Evolutionary conservation across 2,888 invertebrate genomes (phyloP), one percentile per base, ranked within the genome.

Genomic region (Rhopalosiphum nymphaeae): DNA sequence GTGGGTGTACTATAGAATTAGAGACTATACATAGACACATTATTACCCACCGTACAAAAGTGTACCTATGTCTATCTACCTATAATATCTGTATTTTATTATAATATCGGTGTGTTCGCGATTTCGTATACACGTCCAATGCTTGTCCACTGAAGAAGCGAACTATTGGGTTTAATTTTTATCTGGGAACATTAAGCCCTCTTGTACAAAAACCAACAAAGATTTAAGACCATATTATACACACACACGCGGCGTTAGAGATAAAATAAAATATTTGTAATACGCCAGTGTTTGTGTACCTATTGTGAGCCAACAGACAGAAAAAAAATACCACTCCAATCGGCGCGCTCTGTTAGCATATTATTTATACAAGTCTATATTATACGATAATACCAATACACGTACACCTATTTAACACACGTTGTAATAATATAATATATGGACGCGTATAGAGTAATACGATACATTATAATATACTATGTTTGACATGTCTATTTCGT

Each of bases 221-320:
- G 78, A 78, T 78, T 78, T 36, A 78, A 78, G 36, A 78, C 78
- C 36, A 2, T 78, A 78, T 36, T 9, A 46, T 7, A 46, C 44
- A 46, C 44, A 36, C 36, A 21, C 78, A 78, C 78, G 21, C 21
- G 21, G 36, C 78, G 21, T 9, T 36, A 36, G 21, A 78, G 78
- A 78, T 78, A 78, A 78, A 78, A 78, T 36, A 78, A 53, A 53
- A 78, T 78, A 78, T 78, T 78, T 78, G 78, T 36, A 78, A 36
- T 78, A 36, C 21, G 21, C 36, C 21, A 36, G 78, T 42, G 5
- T 78, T 78, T 78, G 78, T 78, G 36, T 9, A 46, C 44, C 0
- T 46, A 36, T 78, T 21, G 78, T 78, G 36, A 36, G 78, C 9
- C 21, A 36, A 78, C 36, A 78, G 78, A 42, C 36, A 36, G 67